These are phyloP conservation scores for Thymallus thymallus DNA, from an alignment of 2,113 vertebrate species.

Conservation along the genomic window DNA sequence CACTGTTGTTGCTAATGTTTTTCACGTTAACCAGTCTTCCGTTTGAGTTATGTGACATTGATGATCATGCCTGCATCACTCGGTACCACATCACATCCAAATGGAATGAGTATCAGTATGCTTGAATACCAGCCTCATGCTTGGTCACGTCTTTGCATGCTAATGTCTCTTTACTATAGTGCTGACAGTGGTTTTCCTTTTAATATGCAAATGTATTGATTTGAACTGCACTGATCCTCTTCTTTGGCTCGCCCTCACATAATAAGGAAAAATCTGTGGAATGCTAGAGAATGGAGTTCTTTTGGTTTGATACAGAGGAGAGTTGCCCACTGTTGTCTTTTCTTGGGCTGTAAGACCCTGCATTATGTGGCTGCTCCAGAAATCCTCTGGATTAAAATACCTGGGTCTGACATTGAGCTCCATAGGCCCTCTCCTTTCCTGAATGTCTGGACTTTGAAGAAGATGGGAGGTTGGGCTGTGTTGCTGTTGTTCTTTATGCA, in stretches of 20 bases:
- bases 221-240: constrained; percentile 40
- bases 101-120: constrained; percentile 24
- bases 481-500: neutral
- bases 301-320: constrained; percentile 23
- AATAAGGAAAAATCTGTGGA: constrained; percentile 53
- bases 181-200: constrained; percentile 59
- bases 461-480: neutral
- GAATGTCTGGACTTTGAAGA: neutral
- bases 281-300: constrained; percentile 25
- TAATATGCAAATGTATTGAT: constrained; percentile 71
- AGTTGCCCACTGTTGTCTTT: neutral
- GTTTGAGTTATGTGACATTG: neutral
- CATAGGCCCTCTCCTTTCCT: constrained; percentile 37
- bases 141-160: constrained; percentile 52
- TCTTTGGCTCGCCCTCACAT: constrained; percentile 41
- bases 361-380: constrained; percentile 8
- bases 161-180: constrained; percentile 38
- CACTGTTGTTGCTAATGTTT: neutral
- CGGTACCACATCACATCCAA: constrained; percentile 34
- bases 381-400: constrained; percentile 49
- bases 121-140: constrained; percentile 38
- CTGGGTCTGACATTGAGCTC: constrained; percentile 57
- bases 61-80: neutral
- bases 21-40: neutral
- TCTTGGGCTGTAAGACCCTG: constrained; percentile 13